Evolutionary conservation across 2,113 vertebrate genomes (phyloP).

Genomic region (Ia io): DNA sequence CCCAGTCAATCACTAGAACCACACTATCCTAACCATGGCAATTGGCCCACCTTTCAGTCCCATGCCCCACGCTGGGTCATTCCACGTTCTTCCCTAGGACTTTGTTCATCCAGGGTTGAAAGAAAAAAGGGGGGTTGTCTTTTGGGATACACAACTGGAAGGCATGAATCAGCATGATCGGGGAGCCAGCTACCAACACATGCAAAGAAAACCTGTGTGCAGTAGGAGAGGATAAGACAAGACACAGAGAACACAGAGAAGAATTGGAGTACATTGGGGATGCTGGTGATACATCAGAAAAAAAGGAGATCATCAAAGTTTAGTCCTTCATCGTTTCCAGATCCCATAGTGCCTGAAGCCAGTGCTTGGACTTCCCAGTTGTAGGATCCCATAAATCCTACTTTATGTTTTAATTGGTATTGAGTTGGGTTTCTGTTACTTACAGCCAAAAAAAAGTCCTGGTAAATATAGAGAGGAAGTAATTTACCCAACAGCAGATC

Average conservation of each 20-base stretch:
- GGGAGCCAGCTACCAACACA: not conserved
- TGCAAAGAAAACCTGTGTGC: not conserved
- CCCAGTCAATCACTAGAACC: not conserved
- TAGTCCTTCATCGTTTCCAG: not conserved
- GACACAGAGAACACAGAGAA: not conserved
- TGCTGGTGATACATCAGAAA: accelerated
- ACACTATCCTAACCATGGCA: not conserved
- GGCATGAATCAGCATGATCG: not conserved
- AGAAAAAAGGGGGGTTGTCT: not conserved
- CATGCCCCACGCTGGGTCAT: not conserved
- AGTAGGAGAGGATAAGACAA: not conserved
- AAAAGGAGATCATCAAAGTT: not conserved
- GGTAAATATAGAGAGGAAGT: not conserved
- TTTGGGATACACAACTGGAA: not conserved
- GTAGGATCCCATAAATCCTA: not conserved
- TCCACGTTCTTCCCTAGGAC: not conserved
- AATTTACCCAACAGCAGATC: not conserved
- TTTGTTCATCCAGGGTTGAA: not conserved
- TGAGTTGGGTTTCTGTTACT: not conserved
- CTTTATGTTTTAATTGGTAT: not conserved
- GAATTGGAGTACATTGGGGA: accelerated
- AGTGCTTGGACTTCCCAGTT: not conserved
- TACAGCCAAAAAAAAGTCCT: not conserved
- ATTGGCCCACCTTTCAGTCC: not conserved
- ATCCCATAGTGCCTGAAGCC: not conserved